These are phyloP conservation scores for Slavum lentiscoides DNA, from an alignment of 2,888 invertebrate species.

Conservation along the genomic window DNA sequence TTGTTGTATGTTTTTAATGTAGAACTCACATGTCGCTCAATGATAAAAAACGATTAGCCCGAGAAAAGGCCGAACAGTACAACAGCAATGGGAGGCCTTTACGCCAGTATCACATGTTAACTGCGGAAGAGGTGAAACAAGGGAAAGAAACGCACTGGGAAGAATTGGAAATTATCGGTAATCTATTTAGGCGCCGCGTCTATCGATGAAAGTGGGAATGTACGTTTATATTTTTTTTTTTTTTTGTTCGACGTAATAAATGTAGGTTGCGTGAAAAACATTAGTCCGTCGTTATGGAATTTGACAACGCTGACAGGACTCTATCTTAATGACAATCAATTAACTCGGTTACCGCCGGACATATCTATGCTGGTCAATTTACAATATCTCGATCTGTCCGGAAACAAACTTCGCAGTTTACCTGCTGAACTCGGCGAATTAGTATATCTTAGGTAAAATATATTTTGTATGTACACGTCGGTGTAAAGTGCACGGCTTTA, in stretches of 20 bases:
- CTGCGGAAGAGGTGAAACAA: conserved; percentile 86
- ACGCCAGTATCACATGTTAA: conserved; percentile 87
- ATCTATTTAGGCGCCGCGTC: conserved; percentile 21
- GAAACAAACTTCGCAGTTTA: conserved; percentile 90
- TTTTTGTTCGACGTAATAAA: conserved; percentile 51
- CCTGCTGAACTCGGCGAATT: conserved; percentile 97
- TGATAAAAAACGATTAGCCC: conserved; percentile 45
- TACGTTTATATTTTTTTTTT: background rate
- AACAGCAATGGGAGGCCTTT: conserved; percentile 36
- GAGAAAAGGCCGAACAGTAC: conserved; percentile 48
- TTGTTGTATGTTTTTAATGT: background rate
- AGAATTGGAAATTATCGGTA: conserved; percentile 83
- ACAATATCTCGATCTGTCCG: conserved; percentile 86
- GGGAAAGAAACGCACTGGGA: conserved; percentile 93
- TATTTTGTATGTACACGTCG: background rate
- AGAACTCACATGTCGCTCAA: conserved; percentile 50
- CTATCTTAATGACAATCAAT: conserved; percentile 93
- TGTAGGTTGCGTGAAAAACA: conserved; percentile 89
- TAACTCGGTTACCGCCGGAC: conserved; percentile 88
- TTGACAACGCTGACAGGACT: conserved; percentile 89
- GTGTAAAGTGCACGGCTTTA: background rate
- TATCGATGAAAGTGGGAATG: background rate
- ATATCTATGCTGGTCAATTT: conserved; percentile 83
- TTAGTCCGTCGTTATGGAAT: conserved; percentile 90
- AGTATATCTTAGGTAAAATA: conserved; percentile 79